phyloP scores from a whole-genome alignment of 1,140 invertebrate species.

The Macrobrachium nipponense region DNA sequence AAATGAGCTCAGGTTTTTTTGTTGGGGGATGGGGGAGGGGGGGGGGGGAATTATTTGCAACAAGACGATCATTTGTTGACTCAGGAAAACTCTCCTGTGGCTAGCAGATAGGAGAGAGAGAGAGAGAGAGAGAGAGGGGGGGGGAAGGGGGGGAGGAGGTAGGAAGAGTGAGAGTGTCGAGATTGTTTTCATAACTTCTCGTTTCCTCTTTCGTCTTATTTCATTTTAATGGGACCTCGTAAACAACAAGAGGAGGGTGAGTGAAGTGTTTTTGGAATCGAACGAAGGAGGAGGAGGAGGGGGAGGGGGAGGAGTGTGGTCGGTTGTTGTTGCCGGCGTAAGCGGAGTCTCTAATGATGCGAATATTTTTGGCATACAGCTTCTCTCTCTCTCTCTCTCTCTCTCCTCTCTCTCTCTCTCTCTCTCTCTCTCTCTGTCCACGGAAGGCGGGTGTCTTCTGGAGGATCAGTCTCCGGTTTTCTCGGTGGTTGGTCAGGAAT shows the following conservation, averaged over 20 bases:
- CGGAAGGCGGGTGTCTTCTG: neutral
- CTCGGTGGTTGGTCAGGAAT: neutral
- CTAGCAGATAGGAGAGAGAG: too few relatives aligned
- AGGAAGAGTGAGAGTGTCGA: too few relatives aligned
- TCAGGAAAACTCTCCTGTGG: too few relatives aligned
- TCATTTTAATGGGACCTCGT: neutral
- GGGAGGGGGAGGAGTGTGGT: neutral
- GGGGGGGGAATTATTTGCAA: too few relatives aligned
- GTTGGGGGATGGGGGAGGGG: too few relatives aligned
- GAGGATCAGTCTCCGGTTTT: neutral
- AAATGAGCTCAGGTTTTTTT: too few relatives aligned
- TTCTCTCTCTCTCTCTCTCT: conserved; percentile 8
- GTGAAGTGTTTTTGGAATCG: neutral
- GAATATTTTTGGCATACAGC: conserved; percentile 3
- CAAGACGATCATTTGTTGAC: too few relatives aligned
- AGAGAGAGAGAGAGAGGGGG: too few relatives aligned
- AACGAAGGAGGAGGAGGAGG: neutral
- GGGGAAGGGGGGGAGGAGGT: too few relatives aligned
- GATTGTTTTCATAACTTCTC: too few relatives aligned
- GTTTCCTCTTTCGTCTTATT: too few relatives aligned
- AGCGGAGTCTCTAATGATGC: conserved; percentile 2
- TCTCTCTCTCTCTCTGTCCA: neutral
- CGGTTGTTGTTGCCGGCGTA: too few relatives aligned
- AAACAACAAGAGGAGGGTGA: neutral
- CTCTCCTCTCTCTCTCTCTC: conserved; percentile 8